Base-by-base conservation (phyloP, 1,140 invertebrate genomes). In the Hyles vespertilio region DNA sequence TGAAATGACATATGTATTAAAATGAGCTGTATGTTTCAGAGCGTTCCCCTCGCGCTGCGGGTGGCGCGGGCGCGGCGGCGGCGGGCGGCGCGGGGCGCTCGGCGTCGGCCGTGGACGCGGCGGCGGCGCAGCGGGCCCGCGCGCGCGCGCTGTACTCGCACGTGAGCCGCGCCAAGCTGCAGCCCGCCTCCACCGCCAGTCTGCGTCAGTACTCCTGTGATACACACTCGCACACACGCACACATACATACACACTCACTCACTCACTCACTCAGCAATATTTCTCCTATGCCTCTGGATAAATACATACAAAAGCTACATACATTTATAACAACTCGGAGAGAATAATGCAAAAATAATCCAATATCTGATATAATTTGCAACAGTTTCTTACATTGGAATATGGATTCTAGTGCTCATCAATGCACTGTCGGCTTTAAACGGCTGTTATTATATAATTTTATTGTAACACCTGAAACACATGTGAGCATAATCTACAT, bases 71-170 rank as follows among this genome's bases (percentile, higher is more conserved):
- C 50, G 75, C 79, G 48, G 75, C n/a, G n/a, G n/a, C n/a, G 75
- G 32, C 92, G 97, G 62, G 36, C n/a, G 64, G 74, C 50, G 75
- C 79, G 48, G 75, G 76, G 32, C 92, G 97, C 61, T 98, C 97
- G 50, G 97, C 96, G 75, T 98, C 97, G 68, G 97, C 97, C 46
- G 96, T 98, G 76, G 97, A 99, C 91, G 91, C 97, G 56, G 95
- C 95, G 69, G 96, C 96, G 7, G 96, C 94, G 32, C 94, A 96
- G 84, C 90, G 96, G 55, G 96, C 96, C 11, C 95, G 95, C 70
- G 94, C 93, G 0, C 91, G 96, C 59, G 92, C 94, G 40, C 92
- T 95, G 63, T 96, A 96, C 83, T 94, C 94, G 12, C 93, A 94
- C 65, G 91, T 95, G 80, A 92, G 93, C 49, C 89, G 95, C 33